Evolutionary conservation across 2,888 invertebrate genomes (phyloP).

Genomic region (Synergus gifuensis): DNA sequence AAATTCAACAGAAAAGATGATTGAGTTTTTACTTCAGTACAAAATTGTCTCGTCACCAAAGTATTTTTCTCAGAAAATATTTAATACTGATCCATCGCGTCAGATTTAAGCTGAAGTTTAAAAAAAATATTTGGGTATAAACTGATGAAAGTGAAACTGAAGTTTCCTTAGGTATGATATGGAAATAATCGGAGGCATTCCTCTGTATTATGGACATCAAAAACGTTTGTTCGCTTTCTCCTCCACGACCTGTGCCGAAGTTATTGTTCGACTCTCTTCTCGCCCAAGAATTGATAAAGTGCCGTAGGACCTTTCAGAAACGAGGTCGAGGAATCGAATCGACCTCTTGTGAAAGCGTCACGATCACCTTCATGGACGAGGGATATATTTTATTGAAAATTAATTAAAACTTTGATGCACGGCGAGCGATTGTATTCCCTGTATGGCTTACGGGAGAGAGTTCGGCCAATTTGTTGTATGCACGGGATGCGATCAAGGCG

Average conservation of each 20-base stretch:
- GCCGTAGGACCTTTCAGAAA: conserved; percentile 14
- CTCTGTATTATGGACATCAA: conserved; percentile 19
- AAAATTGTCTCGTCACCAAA: too few species aligned
- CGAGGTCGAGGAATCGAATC: conserved; percentile 32
- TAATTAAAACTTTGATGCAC: conserved; percentile 48
- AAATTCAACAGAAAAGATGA: not conserved
- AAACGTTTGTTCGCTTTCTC: conserved; percentile 27
- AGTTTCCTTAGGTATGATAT: not conserved
- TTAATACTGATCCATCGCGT: too few species aligned
- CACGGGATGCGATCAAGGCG: conserved; percentile 33
- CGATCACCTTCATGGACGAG: conserved; percentile 45
- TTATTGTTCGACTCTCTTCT: conserved; percentile 34
- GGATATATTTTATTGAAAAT: conserved; percentile 49
- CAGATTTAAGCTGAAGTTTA: not conserved
- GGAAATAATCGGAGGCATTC: not conserved
- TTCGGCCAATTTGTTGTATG: conserved; percentile 33
- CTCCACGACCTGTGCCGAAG: not conserved
- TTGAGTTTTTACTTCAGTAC: not conserved
- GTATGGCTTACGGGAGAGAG: conserved; percentile 30
- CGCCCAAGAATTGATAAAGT: conserved; percentile 28
- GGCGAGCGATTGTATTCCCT: conserved; percentile 35
- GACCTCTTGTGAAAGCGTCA: conserved; percentile 47
- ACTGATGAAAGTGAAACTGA: not conserved
- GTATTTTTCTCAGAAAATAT: too few species aligned
- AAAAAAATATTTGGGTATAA: not conserved